Conservation (phyloP, 2,113 vertebrate species). For the Melanocharis versteri region DNA sequence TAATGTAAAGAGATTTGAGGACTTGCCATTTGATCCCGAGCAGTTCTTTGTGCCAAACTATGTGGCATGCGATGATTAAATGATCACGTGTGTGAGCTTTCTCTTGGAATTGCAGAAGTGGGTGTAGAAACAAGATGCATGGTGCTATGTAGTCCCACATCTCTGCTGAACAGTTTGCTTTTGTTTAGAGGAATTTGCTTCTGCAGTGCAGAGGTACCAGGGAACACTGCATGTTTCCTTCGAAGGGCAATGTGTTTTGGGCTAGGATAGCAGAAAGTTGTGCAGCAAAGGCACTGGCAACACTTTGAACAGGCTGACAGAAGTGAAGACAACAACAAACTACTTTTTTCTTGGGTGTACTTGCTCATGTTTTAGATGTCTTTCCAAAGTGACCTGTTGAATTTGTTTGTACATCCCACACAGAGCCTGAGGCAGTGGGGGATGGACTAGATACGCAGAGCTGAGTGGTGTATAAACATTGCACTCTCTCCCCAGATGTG, state of each 20-base stretch:
- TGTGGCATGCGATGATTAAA: not conserved
- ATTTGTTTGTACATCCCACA: not conserved
- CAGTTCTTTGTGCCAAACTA: not conserved
- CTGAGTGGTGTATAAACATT: rapidly evolving
- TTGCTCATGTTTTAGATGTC: not conserved
- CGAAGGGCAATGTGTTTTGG: not conserved
- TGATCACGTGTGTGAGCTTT: not conserved
- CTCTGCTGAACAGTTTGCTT: not conserved
- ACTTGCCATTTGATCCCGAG: rapidly evolving
- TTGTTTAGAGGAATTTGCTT: not conserved
- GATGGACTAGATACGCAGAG: not conserved
- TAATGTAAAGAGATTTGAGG: not conserved
- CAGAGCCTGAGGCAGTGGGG: not conserved
- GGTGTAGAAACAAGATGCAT: not conserved
- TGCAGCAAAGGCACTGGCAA: not conserved
- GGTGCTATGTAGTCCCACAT: not conserved
- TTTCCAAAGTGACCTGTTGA: conserved; percentile 6
- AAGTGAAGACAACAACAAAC: not conserved
- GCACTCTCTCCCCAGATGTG: no score
- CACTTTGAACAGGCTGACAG: not conserved
- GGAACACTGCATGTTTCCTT: not conserved
- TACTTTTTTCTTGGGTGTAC: not conserved
- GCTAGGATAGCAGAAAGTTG: not conserved
- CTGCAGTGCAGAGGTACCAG: not conserved
- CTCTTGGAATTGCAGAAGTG: not conserved